These are phyloP conservation scores for Parasteatoda tepidariorum DNA, from an alignment of 1,140 invertebrate species.

Conservation along the genomic window DNA sequence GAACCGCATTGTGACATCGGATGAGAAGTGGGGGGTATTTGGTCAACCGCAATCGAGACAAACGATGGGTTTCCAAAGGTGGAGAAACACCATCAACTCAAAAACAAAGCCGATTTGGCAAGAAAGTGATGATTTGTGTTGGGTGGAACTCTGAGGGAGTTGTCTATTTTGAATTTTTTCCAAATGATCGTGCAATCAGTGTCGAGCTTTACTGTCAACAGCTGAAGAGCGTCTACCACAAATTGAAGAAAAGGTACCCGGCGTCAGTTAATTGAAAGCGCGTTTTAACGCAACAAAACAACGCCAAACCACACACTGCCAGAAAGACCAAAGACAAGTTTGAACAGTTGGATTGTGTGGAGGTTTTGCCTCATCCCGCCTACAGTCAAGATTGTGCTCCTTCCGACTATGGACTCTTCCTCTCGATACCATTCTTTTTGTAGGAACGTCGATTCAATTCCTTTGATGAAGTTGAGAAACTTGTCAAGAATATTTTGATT, in stretches of 20 bases:
- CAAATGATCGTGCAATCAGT: not conserved
- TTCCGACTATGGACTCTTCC: no score
- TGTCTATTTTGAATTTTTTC: not conserved
- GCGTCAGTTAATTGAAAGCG: not conserved
- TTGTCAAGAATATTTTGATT: no score
- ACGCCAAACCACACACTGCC: not conserved
- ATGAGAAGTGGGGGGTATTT: not conserved
- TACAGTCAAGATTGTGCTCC: not conserved
- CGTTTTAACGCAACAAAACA: not conserved
- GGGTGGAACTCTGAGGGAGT: not conserved
- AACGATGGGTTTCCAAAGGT: not conserved
- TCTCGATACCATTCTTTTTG: no score
- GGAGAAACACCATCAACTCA: not conserved
- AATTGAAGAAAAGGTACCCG: not conserved
- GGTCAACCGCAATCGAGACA: not conserved
- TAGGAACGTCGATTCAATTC: no score
- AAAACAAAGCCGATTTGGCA: not conserved
- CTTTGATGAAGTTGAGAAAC: no score
- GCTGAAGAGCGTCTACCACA: not conserved
- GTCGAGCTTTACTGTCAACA: not conserved
- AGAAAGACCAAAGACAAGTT: not conserved
- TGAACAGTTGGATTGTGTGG: not conserved
- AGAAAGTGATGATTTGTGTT: not conserved
- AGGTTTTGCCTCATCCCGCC: not conserved
- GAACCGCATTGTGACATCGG: not conserved